A percentile compares a stretch with the other conserved stretches of the same genome.
Evolutionary conservation across 1,140 invertebrate genomes (phyloP).

Genomic region (Goniozus legneri): DNA sequence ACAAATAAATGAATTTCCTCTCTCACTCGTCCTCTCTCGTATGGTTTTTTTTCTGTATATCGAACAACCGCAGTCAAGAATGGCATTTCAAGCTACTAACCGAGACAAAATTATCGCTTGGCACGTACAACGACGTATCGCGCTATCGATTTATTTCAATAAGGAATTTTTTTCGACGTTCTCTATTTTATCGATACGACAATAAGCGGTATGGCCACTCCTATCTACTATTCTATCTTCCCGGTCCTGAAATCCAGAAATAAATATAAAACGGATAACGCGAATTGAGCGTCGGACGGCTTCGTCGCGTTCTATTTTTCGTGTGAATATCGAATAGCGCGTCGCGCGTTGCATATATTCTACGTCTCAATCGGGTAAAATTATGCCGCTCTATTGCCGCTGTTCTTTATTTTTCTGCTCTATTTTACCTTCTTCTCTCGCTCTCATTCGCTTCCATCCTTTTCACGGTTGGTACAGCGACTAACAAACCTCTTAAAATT

Average conservation of each 20-base stretch:
- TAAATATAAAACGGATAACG: constrained; percentile 19
- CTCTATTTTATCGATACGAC: constrained; percentile 18
- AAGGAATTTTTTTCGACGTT: too few species aligned
- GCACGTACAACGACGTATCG: too few species aligned
- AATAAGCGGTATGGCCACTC: constrained; percentile 3
- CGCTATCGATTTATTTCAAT: too few species aligned
- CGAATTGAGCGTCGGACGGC: constrained; percentile 19
- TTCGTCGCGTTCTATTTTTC: constrained; percentile 21
- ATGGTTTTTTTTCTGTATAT: too few species aligned
- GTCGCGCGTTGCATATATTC: constrained; percentile 15
- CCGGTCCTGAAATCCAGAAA: constrained; percentile 15
- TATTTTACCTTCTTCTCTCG: not conserved
- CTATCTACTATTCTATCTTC: too few species aligned
- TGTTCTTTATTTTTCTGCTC: not conserved
- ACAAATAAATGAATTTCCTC: too few species aligned
- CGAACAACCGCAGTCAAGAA: too few species aligned
- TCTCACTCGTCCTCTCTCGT: too few species aligned
- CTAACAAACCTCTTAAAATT: too few species aligned
- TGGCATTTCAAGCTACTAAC: too few species aligned
- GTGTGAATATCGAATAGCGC: constrained; percentile 25
- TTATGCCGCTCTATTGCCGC: constrained; percentile 12
- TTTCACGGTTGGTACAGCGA: too few species aligned
- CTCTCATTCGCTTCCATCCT: not conserved
- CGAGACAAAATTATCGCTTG: too few species aligned
- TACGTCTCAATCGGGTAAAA: constrained; percentile 25